Percentiles rank a stretch among this genome's conserved stretches.
These are phyloP conservation scores for Ylistrum balloti DNA, from an alignment of 1,140 invertebrate genomes.

Conservation along the genomic window DNA sequence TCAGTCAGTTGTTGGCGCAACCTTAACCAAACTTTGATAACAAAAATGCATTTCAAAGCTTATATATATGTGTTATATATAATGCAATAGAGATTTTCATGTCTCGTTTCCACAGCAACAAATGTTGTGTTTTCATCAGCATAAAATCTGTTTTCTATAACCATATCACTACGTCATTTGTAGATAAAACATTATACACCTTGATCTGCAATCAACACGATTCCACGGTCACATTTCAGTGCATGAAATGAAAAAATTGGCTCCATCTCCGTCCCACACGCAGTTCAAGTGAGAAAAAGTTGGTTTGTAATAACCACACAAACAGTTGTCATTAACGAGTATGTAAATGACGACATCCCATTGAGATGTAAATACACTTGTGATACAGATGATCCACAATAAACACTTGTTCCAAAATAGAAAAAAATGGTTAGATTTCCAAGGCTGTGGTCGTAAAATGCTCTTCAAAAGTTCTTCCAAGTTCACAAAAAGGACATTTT, in stretches of 20 bases:
- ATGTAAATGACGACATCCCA: background rate
- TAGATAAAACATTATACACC: background rate
- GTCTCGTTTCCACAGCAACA: background rate
- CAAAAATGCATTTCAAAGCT: constrained; percentile 2
- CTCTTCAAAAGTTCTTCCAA: background rate
- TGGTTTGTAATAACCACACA: background rate
- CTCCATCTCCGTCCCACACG: background rate
- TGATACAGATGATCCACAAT: background rate
- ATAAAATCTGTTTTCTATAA: background rate
- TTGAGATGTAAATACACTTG: background rate
- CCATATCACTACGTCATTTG: background rate
- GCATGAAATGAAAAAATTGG: background rate
- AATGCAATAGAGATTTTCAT: background rate
- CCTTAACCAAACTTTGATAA: background rate
- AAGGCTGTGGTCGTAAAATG: background rate
- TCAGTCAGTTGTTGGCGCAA: background rate
- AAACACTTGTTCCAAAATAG: background rate
- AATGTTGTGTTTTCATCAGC: background rate
- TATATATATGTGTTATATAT: background rate
- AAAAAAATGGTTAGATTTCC: background rate
- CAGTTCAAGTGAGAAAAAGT: background rate
- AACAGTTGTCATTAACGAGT: background rate
- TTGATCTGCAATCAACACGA: background rate
- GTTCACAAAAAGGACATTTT: constrained; percentile 29
- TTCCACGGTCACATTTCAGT: background rate